Conservation (phyloP, 2,797 vertebrate genomes). For the Acridotheres tristis region DNA sequence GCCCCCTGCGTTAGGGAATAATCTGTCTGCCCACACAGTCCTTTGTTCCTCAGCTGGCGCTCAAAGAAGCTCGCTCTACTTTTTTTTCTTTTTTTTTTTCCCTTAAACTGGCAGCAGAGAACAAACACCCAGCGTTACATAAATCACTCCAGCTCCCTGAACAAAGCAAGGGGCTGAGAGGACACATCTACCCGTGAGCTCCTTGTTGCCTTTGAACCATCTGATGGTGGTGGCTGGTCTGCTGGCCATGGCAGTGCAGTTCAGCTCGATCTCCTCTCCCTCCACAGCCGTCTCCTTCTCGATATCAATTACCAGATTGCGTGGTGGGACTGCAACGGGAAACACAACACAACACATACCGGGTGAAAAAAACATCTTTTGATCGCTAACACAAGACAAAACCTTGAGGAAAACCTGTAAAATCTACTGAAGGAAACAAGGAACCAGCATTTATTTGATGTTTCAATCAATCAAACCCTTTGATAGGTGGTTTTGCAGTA, state of each 20-base stretch:
- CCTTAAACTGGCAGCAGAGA: not conserved
- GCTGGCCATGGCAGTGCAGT: conserved; percentile 94
- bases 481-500: not conserved
- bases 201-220: conserved; percentile 96
- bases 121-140: not conserved
- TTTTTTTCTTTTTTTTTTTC: not conserved
- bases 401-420: not conserved
- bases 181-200: conserved; percentile 83
- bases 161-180: not conserved
- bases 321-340: conserved; percentile 86
- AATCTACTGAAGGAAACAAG: not conserved
- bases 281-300: conserved; percentile 91
- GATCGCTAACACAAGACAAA: not conserved
- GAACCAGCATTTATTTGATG: not conserved
- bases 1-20: not conserved
- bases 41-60: not conserved
- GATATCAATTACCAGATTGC: conserved; percentile 91
- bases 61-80: not conserved
- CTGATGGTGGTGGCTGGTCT: conserved; percentile 93
- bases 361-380: not conserved
- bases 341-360: not conserved
- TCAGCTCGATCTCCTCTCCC: conserved; percentile 96
- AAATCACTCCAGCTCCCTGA: not conserved
- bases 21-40: not conserved
- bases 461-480: not conserved